Evolutionary conservation across 2,797 vertebrate species (phyloP), one percentile per base, ranked within the genome.

Genomic region (Pangasius djambal): DNA sequence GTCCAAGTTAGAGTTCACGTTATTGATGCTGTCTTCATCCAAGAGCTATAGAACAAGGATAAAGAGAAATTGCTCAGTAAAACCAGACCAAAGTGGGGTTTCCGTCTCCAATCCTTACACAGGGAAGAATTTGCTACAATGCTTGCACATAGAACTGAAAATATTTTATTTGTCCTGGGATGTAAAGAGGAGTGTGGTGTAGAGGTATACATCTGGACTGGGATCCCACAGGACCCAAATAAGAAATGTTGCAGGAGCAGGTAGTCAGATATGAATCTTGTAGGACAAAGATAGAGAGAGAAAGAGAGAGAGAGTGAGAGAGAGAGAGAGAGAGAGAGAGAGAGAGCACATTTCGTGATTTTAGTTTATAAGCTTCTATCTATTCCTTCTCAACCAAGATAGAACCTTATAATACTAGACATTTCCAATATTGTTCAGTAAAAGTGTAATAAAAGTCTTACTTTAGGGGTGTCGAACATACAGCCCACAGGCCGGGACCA

Each of bases 1-100:
- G 72, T 84, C 37, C 89, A 79, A 92, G 63, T 85, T 82, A 69
- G 34, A 86, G 61, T 81, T 57, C 78, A 59, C 2, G 4, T 59
- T 37, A 59, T 59, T 81, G 31, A 81, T 57, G 52, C 8, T 57
- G 52, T 12, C n/a, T 81, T 57, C 52, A 57, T 37, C 52, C 50
- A 20, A 22, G 50, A 31, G 52, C 22, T 79, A 57, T 8, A 57
- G 18, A 34, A 34, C 8, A 37, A 28, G n/a, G n/a, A 57, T 57
- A 37, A 37, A 57, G 18, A 79, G 50, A 55, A 55, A 79, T 34
- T 22, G 78, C 31, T 59, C 52, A 20, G 2, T 59, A 81, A 50
- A 77, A 44, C 28, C 6, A 77, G 74, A 50, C 44, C 16, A 50
- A 59, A 57, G 16, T 34, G n/a, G 13, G 25, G 75, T 55, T 79